These are phyloP conservation scores for Rhodinocichla rosea DNA, from an alignment of 2,113 vertebrate genomes.

Conservation along the genomic window DNA sequence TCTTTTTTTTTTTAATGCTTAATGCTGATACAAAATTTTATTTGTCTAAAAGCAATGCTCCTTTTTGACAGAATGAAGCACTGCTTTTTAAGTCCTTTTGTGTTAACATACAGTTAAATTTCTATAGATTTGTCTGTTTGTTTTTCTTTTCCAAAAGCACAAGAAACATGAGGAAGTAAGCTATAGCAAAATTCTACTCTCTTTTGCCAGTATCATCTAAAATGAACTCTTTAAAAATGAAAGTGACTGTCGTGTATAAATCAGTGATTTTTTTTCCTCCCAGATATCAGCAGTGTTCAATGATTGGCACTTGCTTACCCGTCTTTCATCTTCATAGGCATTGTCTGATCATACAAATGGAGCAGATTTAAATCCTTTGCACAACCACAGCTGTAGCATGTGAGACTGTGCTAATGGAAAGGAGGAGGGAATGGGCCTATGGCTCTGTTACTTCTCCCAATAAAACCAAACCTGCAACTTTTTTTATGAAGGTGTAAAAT, in stretches of 20 bases:
- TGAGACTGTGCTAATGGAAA: neutral
- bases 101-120: neutral
- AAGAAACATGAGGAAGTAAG: neutral
- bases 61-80: neutral
- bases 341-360: neutral
- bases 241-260: neutral
- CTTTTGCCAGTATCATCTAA: neutral
- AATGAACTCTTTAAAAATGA: neutral
- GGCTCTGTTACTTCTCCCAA: neutral
- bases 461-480: conserved; percentile 2
- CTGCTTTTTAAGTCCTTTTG: neutral
- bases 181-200: neutral
- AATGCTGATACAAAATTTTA: neutral
- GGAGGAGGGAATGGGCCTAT: neutral
- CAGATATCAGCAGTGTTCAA: neutral
- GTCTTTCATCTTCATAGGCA: neutral
- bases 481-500: neutral
- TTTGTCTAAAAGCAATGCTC: neutral
- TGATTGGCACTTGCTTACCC: neutral
- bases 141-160: neutral
- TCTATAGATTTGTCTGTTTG: neutral
- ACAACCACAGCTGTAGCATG: neutral
- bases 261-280: neutral
- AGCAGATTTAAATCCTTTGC: neutral
- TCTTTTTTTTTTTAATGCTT: neutral